Evolutionary conservation across 2,113 vertebrate genomes (phyloP).

Genomic region (Petroica traversi): DNA sequence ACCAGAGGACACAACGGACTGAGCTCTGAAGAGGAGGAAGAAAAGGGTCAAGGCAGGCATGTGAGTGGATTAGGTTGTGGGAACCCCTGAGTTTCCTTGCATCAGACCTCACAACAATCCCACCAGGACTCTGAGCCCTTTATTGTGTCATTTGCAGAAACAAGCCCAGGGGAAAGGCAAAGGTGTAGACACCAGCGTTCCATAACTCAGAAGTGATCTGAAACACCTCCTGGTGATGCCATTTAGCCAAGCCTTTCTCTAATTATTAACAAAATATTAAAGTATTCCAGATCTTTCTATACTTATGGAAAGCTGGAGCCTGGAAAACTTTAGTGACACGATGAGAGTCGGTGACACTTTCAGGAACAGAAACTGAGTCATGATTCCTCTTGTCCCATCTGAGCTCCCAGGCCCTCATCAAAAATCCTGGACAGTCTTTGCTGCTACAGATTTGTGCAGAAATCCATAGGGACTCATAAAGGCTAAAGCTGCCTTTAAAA

Average conservation of each 20-base stretch:
- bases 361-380: background rate
- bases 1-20: background rate
- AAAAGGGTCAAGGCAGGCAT: accelerated
- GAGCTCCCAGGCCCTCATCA: slow-evolving; percentile 36
- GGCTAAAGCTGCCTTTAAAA: slow-evolving; percentile 41
- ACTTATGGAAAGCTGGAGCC: background rate
- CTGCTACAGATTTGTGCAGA: slow-evolving; percentile 29
- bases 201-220: background rate
- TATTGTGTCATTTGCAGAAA: background rate
- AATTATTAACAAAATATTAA: background rate
- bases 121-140: background rate
- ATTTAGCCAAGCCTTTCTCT: background rate
- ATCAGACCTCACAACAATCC: background rate
- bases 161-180: background rate
- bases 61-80: background rate
- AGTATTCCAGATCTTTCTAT: background rate
- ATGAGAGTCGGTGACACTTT: background rate
- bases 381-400: background rate
- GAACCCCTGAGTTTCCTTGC: background rate
- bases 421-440: slow-evolving; percentile 19
- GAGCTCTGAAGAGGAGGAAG: background rate
- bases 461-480: slow-evolving; percentile 38
- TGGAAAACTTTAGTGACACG: background rate
- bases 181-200: background rate
- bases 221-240: background rate